Evolutionary conservation across 1,140 invertebrate genomes (phyloP).

Genomic region (Ceratitis capitata): DNA sequence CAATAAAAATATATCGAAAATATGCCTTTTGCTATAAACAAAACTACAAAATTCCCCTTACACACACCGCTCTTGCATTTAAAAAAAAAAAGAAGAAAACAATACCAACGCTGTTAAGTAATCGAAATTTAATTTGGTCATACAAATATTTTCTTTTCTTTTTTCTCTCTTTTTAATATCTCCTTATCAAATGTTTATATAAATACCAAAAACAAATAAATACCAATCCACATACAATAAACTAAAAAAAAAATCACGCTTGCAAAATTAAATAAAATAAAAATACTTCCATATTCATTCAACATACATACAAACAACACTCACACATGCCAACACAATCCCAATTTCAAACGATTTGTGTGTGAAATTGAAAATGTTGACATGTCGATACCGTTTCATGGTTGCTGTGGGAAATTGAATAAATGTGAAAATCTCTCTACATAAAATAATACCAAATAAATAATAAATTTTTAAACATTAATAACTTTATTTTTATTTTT

Average conservation of each 20-base stretch:
- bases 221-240: conserved; percentile 2
- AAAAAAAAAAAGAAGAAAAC: background rate
- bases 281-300: background rate
- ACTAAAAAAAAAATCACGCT: background rate
- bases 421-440: background rate
- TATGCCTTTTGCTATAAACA: background rate
- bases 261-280: background rate
- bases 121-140: conserved; percentile 42
- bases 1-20: background rate
- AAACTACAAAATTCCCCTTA: background rate
- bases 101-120: conserved; percentile 28
- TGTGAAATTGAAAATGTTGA: background rate
- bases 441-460: background rate
- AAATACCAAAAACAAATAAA: background rate
- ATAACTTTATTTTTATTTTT: background rate
- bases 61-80: background rate
- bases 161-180: conserved; percentile 41
- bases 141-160: conserved; percentile 44
- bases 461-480: background rate
- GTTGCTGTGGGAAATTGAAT: background rate
- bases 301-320: background rate
- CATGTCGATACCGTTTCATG: background rate
- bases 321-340: background rate
- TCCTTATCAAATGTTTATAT: conserved; percentile 27
- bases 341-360: background rate